Percentiles rank a stretch among this genome's conserved stretches.
phyloP scores from a whole-genome alignment of 1,140 invertebrate species.

The Rhagoletis pomonella region DNA sequence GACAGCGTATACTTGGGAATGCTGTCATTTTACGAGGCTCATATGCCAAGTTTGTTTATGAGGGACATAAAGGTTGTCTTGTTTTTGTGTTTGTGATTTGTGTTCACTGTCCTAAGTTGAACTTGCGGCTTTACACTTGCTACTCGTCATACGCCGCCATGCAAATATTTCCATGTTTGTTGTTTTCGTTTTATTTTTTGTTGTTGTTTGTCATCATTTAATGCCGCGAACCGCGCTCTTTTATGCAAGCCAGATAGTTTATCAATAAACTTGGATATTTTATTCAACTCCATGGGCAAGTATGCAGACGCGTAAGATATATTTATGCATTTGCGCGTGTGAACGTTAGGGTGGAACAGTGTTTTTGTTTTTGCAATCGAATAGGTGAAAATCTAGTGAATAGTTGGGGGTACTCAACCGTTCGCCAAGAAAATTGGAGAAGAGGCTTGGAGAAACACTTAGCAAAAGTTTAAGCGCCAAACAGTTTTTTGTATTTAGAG shows the following conservation, averaged over 20 bases:
- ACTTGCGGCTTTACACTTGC: slow-evolving; percentile 15
- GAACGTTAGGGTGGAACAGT: background rate
- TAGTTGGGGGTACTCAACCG: too few relatives aligned
- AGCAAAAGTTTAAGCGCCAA: too few relatives aligned
- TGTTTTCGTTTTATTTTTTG: background rate
- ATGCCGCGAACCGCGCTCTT: background rate
- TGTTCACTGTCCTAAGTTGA: slow-evolving; percentile 16
- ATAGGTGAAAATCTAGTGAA: too few relatives aligned
- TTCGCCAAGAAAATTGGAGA: too few relatives aligned
- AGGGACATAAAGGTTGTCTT: background rate
- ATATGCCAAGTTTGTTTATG: background rate
- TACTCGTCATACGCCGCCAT: background rate
- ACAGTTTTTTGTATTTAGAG: too few relatives aligned
- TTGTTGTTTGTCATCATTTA: background rate
- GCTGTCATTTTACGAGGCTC: background rate
- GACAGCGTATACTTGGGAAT: slow-evolving; percentile 5
- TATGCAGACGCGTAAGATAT: background rate
- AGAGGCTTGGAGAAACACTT: too few relatives aligned
- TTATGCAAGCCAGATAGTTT: slow-evolving; percentile 44
- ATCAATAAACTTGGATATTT: slow-evolving; percentile 50
- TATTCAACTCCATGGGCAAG: slow-evolving; percentile 10
- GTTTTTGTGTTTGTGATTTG: background rate
- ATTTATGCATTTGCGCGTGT: background rate
- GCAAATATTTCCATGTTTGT: background rate
- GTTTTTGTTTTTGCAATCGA: background rate